These are phyloP conservation scores for Erythrocercus mccallii DNA, from an alignment of 2,113 vertebrate genomes.

Conservation along the genomic window DNA sequence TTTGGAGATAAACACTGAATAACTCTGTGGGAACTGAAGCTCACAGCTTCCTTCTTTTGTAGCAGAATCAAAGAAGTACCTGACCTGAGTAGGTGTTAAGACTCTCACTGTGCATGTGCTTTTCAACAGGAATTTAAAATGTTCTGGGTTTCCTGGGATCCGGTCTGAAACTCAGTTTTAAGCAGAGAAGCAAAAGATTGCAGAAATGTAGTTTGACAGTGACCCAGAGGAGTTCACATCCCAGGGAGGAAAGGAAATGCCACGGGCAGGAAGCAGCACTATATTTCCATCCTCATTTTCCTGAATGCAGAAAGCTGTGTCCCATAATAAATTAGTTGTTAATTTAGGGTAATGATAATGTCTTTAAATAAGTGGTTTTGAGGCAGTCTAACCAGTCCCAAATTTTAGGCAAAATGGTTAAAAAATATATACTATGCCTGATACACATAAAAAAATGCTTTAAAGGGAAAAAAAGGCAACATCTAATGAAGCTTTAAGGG, in stretches of 20 bases:
- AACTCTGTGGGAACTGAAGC: neutral
- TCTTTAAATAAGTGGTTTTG: neutral
- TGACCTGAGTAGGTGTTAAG: neutral
- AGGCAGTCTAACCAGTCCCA: neutral
- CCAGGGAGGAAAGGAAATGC: neutral
- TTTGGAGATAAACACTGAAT: slow-evolving; percentile 24
- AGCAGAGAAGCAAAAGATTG: neutral
- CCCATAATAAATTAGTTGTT: neutral
- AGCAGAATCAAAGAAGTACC: slow-evolving; percentile 25
- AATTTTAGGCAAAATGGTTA: neutral
- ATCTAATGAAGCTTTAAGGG: neutral
- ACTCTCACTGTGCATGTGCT: neutral
- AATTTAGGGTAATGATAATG: neutral
- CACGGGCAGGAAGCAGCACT: neutral
- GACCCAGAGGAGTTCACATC: neutral
- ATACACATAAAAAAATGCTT: neutral
- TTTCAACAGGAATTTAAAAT: neutral
- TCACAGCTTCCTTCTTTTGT: neutral
- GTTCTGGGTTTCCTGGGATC: neutral
- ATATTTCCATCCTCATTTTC: neutral
- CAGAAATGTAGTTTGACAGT: neutral
- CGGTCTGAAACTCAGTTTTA: neutral
- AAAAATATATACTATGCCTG: neutral
- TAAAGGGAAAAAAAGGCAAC: neutral
- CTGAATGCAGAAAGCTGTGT: neutral